phyloP scores from a whole-genome alignment of 2,113 vertebrate genomes.

The Aphyosemion australe region DNA sequence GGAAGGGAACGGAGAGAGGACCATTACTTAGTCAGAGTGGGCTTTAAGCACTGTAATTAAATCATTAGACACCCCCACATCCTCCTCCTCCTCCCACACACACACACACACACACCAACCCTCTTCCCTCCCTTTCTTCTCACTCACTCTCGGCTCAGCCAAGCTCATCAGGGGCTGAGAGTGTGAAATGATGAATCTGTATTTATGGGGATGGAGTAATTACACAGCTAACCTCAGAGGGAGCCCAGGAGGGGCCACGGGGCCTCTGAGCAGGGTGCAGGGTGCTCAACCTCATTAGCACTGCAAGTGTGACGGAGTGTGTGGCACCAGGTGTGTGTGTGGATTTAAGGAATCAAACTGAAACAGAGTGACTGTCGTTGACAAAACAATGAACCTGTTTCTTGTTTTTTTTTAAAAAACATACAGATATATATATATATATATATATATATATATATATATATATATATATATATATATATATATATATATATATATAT shows the following conservation, averaged over 20 bases:
- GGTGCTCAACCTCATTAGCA: constrained; percentile 99
- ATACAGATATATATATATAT: too few species aligned
- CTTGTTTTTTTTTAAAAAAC: too few species aligned
- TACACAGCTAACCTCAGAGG: constrained; percentile 99
- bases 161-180: constrained; percentile 90
- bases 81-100: constrained; percentile 10
- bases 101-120: neutral
- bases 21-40: constrained; percentile 75
- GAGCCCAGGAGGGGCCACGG: constrained; percentile 92
- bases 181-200: constrained; percentile 99
- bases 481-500: too few species aligned
- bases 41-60: constrained; percentile 99
- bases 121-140: constrained; percentile 11
- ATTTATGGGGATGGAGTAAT: constrained; percentile 92
- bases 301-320: constrained; percentile 63
- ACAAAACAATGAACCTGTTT: constrained; percentile 6
- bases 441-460: too few species aligned
- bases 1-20: constrained; percentile 85
- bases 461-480: too few species aligned
- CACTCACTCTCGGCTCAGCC: constrained; percentile 77
- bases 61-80: constrained; percentile 92
- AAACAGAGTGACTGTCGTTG: constrained; percentile 32
- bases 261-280: constrained; percentile 87
- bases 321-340: constrained; percentile 48
- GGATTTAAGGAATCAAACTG: constrained; percentile 36